phyloP scores from a whole-genome alignment of 2,797 vertebrate genomes.

The Morus bassanus region DNA sequence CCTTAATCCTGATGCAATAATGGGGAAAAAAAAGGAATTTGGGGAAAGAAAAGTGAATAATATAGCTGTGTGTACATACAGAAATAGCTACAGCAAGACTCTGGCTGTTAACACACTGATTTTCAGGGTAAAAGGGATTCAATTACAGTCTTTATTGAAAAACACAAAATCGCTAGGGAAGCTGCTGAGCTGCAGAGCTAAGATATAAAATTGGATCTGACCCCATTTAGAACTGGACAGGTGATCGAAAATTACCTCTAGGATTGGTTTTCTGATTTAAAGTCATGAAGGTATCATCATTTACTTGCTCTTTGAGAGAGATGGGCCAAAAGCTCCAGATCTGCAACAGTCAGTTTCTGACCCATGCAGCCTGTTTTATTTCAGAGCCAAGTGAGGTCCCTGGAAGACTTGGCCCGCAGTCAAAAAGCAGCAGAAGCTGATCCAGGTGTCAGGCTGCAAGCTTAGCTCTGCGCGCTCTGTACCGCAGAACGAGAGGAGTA shows the following conservation, averaged over 20 bases:
- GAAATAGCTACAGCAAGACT: not conserved
- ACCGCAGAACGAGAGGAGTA: not conserved
- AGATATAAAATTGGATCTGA: not conserved
- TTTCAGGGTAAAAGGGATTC: not conserved
- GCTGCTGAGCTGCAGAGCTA: not conserved
- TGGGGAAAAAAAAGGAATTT: not conserved
- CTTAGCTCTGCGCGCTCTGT: not conserved
- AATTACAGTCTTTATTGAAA: not conserved
- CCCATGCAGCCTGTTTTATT: not conserved
- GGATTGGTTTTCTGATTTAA: not conserved
- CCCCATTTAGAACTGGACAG: not conserved
- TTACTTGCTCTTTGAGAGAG: not conserved
- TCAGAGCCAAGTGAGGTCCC: not conserved
- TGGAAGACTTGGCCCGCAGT: not conserved
- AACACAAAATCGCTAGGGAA: not conserved
- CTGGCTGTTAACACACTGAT: not conserved
- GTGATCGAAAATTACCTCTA: not conserved
- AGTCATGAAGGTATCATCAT: not conserved
- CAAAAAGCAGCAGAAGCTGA: not conserved
- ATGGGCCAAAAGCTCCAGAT: not conserved
- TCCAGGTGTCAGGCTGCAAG: not conserved
- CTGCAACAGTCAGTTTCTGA: not conserved
- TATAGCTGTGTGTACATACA: not conserved
- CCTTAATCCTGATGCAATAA: not conserved
- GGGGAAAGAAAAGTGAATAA: not conserved